Evolutionary conservation across 64 coral and sea anemone species (phyloP).

Genomic region (Catalaphyllia jardinei): DNA sequence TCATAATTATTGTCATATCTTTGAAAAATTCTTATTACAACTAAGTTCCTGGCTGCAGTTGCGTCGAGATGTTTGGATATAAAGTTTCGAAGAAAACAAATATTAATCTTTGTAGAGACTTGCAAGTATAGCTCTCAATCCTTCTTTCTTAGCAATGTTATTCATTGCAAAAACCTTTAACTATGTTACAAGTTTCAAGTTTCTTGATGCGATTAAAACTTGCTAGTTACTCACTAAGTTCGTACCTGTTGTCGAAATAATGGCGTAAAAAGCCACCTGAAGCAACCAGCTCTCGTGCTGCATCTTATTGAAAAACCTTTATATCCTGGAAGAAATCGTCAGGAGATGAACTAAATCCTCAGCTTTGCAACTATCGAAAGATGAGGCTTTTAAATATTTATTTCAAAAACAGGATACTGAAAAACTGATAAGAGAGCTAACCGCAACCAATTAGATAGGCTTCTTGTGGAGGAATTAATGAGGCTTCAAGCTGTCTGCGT

Average conservation of each 20-base stretch:
- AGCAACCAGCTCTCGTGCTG: not conserved
- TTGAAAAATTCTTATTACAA: too few species aligned
- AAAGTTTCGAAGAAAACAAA: too few species aligned
- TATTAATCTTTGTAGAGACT: too few species aligned
- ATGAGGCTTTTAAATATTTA: slow-evolving; percentile 23
- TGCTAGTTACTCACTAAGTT: not conserved
- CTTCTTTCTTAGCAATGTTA: too few species aligned
- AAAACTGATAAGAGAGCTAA: not conserved
- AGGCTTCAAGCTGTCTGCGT: not conserved
- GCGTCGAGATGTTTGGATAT: too few species aligned
- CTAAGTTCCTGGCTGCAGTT: too few species aligned
- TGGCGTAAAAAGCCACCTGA: not conserved
- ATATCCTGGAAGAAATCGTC: not conserved
- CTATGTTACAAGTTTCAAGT: not conserved
- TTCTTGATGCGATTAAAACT: not conserved
- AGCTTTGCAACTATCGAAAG: not conserved
- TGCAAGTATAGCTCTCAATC: too few species aligned
- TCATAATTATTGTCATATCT: too few species aligned
- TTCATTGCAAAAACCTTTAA: too few species aligned
- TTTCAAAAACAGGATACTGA: not conserved
- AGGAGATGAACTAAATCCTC: not conserved
- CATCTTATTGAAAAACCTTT: not conserved
- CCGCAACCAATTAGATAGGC: not conserved
- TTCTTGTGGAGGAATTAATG: not conserved
- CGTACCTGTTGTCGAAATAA: not conserved